Conservation (phyloP, 1,140 invertebrate genomes). For the Phenacoccus solenopsis region DNA sequence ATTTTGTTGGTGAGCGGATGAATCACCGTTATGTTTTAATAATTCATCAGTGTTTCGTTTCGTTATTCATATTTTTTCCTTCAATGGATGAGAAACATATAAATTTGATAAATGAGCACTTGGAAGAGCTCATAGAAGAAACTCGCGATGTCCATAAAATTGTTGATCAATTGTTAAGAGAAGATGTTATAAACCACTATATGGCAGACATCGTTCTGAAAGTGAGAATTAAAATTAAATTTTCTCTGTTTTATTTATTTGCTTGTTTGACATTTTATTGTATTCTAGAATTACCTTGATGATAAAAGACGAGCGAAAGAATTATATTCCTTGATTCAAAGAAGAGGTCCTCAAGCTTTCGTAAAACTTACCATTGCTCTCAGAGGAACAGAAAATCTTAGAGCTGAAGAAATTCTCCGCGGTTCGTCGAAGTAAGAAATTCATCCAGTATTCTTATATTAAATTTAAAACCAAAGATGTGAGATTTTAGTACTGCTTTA, state of each 20-base stretch:
- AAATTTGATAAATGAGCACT: neutral
- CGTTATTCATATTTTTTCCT: no score
- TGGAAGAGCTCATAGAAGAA: neutral
- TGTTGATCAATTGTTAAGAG: neutral
- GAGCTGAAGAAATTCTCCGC: constrained; percentile 11
- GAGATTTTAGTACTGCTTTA: no score
- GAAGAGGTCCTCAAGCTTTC: constrained; percentile 19
- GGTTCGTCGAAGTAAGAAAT: neutral
- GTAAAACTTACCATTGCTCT: neutral
- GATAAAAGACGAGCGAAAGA: neutral
- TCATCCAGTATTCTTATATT: neutral
- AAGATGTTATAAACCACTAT: constrained; percentile 9
- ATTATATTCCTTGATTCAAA: constrained; percentile 19
- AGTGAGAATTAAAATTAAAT: neutral
- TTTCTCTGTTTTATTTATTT: neutral
- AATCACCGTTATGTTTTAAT: no score
- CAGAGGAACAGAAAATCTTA: constrained; percentile 5
- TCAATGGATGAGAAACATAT: constrained; percentile 20
- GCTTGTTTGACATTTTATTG: neutral
- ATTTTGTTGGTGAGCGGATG: no score
- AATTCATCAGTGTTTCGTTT: no score
- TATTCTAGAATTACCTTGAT: neutral
- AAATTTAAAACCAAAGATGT: no score
- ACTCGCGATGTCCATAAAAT: neutral
- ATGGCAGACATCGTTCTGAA: constrained; percentile 17